Conservation (phyloP, 2,113 vertebrate species). For the Tragelaphus buxtoni region DNA sequence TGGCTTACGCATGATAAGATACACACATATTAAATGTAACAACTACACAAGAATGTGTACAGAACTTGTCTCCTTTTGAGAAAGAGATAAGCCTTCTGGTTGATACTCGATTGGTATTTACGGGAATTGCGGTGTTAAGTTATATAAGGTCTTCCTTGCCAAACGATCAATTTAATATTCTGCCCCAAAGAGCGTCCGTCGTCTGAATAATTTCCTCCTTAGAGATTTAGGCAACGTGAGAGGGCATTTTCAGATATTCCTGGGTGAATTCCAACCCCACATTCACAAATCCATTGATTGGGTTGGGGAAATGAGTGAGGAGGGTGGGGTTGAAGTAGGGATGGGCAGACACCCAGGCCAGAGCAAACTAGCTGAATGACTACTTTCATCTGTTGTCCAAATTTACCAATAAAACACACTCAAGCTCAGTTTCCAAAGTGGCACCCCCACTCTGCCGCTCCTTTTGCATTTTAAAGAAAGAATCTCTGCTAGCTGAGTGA, state of each 20-base stretch:
- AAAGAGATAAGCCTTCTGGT: conserved; percentile 48
- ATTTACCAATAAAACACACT: background rate
- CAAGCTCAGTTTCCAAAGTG: background rate
- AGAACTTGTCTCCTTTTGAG: conserved; percentile 26
- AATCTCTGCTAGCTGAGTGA: background rate
- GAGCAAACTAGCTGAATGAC: conserved; percentile 61
- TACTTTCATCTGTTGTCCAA: background rate
- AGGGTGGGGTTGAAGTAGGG: conserved; percentile 52
- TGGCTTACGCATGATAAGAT: background rate
- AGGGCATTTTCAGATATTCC: conserved; percentile 73
- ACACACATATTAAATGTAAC: background rate
- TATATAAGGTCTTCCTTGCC: conserved; percentile 68
- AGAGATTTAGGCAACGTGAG: conserved; percentile 76
- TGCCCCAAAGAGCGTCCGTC: conserved; percentile 63
- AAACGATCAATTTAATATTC: conserved; percentile 75
- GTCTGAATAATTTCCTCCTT: conserved; percentile 80
- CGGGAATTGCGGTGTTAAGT: conserved; percentile 74
- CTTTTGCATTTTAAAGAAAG: conserved; percentile 15
- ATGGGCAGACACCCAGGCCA: conserved; percentile 24
- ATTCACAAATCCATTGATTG: conserved; percentile 79
- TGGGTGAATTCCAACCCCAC: conserved; percentile 73
- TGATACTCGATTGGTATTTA: conserved; percentile 71
- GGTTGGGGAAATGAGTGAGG: conserved; percentile 65
- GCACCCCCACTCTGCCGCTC: background rate
- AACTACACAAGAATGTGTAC: background rate